Evolutionary conservation across 2,888 invertebrate species (phyloP), one percentile per base, ranked within the genome.

Genomic region (Galerucella calmariensis): DNA sequence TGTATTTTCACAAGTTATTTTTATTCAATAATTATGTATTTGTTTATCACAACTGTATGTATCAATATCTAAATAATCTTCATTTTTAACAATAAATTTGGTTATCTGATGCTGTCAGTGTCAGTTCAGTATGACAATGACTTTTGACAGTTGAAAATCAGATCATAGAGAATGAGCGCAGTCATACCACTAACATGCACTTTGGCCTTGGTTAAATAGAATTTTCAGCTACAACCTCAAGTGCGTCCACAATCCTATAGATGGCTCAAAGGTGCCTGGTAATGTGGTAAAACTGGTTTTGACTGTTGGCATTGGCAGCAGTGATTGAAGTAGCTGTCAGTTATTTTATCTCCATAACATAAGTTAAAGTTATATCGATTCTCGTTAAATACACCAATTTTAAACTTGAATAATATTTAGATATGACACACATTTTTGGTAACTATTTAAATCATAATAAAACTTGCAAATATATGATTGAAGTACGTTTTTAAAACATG

Each of bases 331-430:
- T 14, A 63, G 11, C 10, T 63, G 41, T 41, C 62, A 41, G 2
- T 62, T 62, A 16, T n/a, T 62, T 1, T 59, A 11, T 59, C 14
- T 63, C 65, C 71, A 65, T 71, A 71, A 58, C 71, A 44, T 58
- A 71, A 71, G 41, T 71, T 48, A 5, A n/a, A 61, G 69, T 48
- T 46, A 41, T 61, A 69, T 61, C 14, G 61, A 69, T 48, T 69
- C 61, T 69, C 61, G 69, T 61, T 48, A 27, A 16, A 10, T 41
- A 24, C 58, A 14, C 6, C 5, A 35, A 46, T 65, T 65, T 65
- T 12, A 46, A 65, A 65, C 6, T 46, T 8, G 16, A 56, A 56
- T 56, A 56, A 20, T 20, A 16, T 56, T 56, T 20, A 56, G 9
- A 20, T 16, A 56, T 2, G 10, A 16, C 8, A 16, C 11, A 56